Conservation (phyloP, 2,113 vertebrate genomes). For the Ophthalmolycus amberensis region DNA sequence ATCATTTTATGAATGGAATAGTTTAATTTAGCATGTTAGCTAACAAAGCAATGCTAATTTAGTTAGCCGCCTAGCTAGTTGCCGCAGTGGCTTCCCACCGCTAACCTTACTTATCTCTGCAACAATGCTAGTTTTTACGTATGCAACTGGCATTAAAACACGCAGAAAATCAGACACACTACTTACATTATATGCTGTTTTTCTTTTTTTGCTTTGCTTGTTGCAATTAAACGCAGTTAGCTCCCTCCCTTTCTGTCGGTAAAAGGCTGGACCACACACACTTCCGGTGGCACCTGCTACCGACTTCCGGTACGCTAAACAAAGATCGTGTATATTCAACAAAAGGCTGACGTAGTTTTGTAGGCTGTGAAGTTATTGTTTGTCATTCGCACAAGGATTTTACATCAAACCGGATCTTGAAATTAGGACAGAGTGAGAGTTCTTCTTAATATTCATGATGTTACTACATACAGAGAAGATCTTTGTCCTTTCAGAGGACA, state of each 20-base stretch:
- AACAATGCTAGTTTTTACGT: rapidly evolving
- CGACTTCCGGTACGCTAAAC: slow-evolving; percentile 50
- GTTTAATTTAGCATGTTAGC: background rate
- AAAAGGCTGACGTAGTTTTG: background rate
- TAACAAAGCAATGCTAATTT: slow-evolving; percentile 74
- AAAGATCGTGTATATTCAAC: slow-evolving; percentile 18
- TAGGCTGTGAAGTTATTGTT: background rate
- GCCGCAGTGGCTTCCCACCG: slow-evolving; percentile 16
- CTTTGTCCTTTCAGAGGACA: background rate
- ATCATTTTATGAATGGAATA: no score
- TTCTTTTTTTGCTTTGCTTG: background rate
- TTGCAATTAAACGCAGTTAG: slow-evolving; percentile 16
- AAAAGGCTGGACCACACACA: slow-evolving; percentile 9
- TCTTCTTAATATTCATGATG: background rate
- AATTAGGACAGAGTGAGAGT: background rate
- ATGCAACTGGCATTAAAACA: background rate
- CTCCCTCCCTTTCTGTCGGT: slow-evolving; percentile 22
- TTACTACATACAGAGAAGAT: background rate
- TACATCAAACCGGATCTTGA: background rate
- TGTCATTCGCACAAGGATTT: background rate
- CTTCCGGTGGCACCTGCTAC: slow-evolving; percentile 71
- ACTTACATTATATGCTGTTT: slow-evolving; percentile 9
- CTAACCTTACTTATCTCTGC: background rate
- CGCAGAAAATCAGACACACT: rapidly evolving
- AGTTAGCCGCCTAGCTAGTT: slow-evolving; percentile 62